Evolutionary conservation across 2,888 invertebrate species (phyloP).

Genomic region (Limnephilus auricula): DNA sequence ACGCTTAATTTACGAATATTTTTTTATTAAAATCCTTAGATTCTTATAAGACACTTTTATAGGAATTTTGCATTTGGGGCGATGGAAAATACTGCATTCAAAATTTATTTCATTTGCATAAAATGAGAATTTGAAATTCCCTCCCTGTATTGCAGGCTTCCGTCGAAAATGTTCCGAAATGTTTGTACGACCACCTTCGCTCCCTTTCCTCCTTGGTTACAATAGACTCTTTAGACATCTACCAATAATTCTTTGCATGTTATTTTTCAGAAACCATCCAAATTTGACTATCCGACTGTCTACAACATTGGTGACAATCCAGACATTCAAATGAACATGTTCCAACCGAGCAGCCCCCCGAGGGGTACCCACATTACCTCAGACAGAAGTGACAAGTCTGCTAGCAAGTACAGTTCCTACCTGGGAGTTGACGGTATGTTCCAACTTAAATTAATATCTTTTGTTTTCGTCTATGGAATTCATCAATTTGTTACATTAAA

Average conservation of each 20-base stretch:
- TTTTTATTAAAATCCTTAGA: no score
- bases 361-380: neutral
- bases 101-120: no score
- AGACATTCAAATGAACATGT: neutral
- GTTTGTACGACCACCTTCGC: no score
- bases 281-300: neutral
- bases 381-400: slow-evolving; percentile 22
- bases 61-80: no score
- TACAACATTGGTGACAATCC: neutral
- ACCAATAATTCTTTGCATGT: neutral
- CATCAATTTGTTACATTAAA: neutral
- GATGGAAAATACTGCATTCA: no score
- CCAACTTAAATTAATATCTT: neutral
- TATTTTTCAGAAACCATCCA: slow-evolving; percentile 18
- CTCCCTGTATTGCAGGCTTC: no score
- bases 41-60: no score
- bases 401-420: slow-evolving; percentile 3
- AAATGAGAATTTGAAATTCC: no score
- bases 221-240: neutral
- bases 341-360: neutral
- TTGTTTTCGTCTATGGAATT: neutral
- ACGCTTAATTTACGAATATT: no score
- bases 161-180: no score
- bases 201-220: no score
- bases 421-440: neutral